Conservation (phyloP, 2,113 vertebrate species). For the Cyanistes caeruleus region DNA sequence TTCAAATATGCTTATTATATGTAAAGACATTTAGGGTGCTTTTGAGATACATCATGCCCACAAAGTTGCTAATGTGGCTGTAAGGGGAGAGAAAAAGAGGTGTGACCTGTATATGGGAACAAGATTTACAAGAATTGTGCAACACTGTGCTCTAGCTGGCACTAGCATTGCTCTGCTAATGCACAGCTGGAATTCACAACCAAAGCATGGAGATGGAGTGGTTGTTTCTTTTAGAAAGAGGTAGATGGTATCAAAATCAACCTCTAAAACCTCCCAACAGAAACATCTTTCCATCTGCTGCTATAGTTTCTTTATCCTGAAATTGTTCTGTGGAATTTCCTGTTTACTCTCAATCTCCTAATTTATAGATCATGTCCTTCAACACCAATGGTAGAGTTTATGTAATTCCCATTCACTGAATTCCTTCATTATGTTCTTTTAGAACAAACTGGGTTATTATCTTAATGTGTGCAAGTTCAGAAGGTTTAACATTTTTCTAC, state of each 20-base stretch:
- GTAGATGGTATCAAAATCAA: conserved; percentile 51
- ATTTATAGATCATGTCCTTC: conserved; percentile 69
- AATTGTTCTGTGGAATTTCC: conserved; percentile 75
- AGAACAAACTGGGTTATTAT: conserved; percentile 34
- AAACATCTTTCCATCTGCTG: conserved; percentile 68
- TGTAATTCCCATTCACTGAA: conserved; percentile 48
- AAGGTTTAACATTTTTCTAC: conserved; percentile 1
- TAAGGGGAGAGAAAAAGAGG: not conserved
- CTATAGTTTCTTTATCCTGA: conserved; percentile 71
- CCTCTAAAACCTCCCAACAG: conserved; percentile 36
- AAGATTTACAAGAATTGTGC: not conserved
- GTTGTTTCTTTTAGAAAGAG: not conserved
- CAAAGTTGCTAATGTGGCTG: not conserved
- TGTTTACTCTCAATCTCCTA: conserved; percentile 68
- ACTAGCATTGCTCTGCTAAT: not conserved
- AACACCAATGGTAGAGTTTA: conserved; percentile 44
- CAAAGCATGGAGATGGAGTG: not conserved
- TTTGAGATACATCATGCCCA: not conserved
- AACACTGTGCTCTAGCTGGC: not conserved
- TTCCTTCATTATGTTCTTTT: conserved; percentile 24
- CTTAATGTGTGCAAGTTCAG: conserved; percentile 30
- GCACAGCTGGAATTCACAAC: not conserved
- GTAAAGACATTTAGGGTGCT: not conserved
- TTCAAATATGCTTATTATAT: not conserved
- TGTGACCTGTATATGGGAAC: not conserved